Evolutionary conservation across 2,113 vertebrate genomes (phyloP).

Genomic region (Variabilichromis moorii): DNA sequence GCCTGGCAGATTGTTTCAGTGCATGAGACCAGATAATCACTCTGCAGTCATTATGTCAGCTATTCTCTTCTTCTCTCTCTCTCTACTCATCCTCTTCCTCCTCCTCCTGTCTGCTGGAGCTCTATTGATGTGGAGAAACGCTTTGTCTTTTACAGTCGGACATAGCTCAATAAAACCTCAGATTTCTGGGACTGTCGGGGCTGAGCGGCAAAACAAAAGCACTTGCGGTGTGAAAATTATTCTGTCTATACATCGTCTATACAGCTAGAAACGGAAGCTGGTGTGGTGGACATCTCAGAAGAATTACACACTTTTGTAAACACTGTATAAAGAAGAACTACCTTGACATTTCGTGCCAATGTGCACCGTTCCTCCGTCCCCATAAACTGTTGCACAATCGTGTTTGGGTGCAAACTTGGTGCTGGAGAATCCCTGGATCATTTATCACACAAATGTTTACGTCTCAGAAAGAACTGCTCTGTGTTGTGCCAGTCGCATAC

Average conservation of each 20-base stretch:
- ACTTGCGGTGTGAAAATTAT: background rate
- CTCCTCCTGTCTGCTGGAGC: conserved; percentile 1
- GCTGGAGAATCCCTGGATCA: background rate
- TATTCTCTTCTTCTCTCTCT: background rate
- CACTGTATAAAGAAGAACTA: background rate
- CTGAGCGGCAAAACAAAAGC: background rate
- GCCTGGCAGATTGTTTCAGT: conserved; percentile 51
- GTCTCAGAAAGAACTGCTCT: background rate
- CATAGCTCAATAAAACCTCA: background rate
- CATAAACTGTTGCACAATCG: background rate
- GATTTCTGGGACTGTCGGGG: background rate
- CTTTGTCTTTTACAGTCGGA: background rate
- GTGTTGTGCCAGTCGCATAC: background rate
- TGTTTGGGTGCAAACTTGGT: background rate
- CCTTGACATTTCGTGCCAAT: background rate
- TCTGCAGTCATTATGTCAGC: conserved; percentile 50
- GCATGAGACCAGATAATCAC: conserved; percentile 58
- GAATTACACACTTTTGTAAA: background rate
- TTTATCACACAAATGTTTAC: background rate
- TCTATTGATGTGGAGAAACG: conserved; percentile 25
- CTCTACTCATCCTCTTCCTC: background rate
- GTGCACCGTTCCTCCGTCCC: background rate
- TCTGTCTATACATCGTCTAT: background rate
- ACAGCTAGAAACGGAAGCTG: background rate
- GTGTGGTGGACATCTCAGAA: background rate